Base-by-base conservation (phyloP, 2,797 vertebrate species). In the Acrossocheilus wenchowensis region DNA sequence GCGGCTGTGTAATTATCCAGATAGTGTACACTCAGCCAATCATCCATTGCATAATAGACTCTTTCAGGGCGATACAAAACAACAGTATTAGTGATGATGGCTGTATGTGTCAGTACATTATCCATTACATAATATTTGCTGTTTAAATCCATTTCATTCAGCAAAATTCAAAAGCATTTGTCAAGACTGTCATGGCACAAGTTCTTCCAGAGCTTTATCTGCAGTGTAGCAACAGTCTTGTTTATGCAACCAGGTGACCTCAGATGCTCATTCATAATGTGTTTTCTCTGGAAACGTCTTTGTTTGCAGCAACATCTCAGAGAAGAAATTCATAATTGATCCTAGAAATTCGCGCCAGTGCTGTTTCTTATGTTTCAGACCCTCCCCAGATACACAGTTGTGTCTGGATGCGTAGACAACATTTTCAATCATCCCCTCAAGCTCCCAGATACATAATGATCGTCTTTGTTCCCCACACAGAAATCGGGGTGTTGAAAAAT, bases 381-480 rank as follows among this genome's bases (percentile, higher is more conserved):
- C 73, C 66, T 87, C 78, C 78, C 75, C 85, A 50, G 71, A 34
- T 36, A 72, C 78, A 85, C 64, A 68, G 34, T 57, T 78, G 41
- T 81, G 85, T 89, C 85, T 80, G 73, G 45, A 81, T 87, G 80
- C 74, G 75, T 72, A 88, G 89, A 85, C 83, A 86, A 84, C 43
- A 19, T 81, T 82, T 83, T 89, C 89, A 84, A 41, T 88, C 88
- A 87, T 83, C 36, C 75, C 36, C 68, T 34, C 78, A 43, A 82
- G 57, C 83, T 79, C 26, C 60, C 69, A 75, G 80, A 87, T 75
- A 78, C 83, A 87, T 84, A 89, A 89, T 83, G 81, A 81, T 71
- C 30, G n/a, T 8, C 83, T 87, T 90, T 89, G 87, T 87, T 89
- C 85, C 60, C 62, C 52, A 71, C 69, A 86, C 41, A 62, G 66